Evolutionary conservation across 30 jellyfish, hydroid and myxozoan genomes (phyloP).

Genomic region (Aurelia aurita): DNA sequence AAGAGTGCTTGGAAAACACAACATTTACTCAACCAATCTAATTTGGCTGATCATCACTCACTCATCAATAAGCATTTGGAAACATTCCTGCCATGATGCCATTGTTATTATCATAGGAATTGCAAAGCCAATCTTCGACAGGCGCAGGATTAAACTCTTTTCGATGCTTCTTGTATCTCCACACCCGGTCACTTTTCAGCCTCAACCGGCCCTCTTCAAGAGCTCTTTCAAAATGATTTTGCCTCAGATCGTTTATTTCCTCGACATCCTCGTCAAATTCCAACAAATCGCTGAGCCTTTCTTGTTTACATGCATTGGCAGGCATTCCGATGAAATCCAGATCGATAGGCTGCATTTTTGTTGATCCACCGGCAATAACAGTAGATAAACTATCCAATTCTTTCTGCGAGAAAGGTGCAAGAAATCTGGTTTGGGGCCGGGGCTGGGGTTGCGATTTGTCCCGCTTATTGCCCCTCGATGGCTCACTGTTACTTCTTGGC

Average conservation of each 20-base stretch:
- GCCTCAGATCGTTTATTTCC: conserved; percentile 33
- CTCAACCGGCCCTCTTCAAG: conserved; percentile 60
- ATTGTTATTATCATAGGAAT: conserved; percentile 41
- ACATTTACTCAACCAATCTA: too few relatives aligned
- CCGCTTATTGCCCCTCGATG: conserved; percentile 29
- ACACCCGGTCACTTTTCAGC: conserved; percentile 61
- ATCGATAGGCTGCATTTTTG: conserved; percentile 65
- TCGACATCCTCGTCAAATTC: conserved; percentile 59
- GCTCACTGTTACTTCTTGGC: conserved; percentile 76
- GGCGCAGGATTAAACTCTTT: conserved; percentile 23
- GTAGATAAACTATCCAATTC: conserved; percentile 58
- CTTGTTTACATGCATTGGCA: conserved; percentile 55
- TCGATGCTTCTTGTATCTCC: conserved; percentile 69
- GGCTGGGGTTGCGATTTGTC: conserved; percentile 39
- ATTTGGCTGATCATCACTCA: background rate
- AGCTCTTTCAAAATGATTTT: conserved; percentile 58
- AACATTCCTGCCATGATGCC: conserved; percentile 4
- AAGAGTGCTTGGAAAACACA: too few relatives aligned
- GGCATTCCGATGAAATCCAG: conserved; percentile 72
- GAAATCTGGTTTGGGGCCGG: conserved; percentile 54
- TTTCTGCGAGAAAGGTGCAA: conserved; percentile 71
- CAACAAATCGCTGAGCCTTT: conserved; percentile 40
- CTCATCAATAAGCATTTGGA: background rate
- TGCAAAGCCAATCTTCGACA: conserved; percentile 70
- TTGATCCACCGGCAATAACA: conserved; percentile 56